Evolutionary conservation across 2,113 vertebrate genomes (phyloP).

Genomic region (Hyperopisus bebe): DNA sequence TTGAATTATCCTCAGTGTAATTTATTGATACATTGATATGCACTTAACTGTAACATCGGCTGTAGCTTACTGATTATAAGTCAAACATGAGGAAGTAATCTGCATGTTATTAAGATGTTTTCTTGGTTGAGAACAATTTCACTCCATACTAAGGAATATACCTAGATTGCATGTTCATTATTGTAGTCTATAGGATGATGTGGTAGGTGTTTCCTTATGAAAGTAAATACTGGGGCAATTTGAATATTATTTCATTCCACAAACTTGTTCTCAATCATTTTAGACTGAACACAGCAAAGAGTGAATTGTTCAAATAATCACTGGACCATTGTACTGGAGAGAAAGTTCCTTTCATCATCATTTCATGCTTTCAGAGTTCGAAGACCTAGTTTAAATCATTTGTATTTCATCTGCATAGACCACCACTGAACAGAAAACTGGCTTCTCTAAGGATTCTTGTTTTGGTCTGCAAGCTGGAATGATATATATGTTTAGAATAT

Average conservation of each 20-base stretch:
- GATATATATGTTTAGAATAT: background rate
- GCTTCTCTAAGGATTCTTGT: background rate
- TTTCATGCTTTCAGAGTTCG: background rate
- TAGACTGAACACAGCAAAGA: background rate
- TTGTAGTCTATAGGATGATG: background rate
- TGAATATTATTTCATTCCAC: background rate
- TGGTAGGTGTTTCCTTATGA: background rate
- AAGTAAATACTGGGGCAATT: background rate
- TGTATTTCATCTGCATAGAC: background rate
- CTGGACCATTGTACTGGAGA: background rate
- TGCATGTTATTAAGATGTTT: background rate
- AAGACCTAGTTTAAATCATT: background rate
- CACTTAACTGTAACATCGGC: background rate
- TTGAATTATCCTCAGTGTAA: background rate
- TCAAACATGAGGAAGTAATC: background rate
- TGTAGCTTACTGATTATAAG: background rate
- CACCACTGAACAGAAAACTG: background rate
- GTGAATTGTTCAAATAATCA: background rate
- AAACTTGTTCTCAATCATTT: background rate
- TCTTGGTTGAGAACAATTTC: background rate
- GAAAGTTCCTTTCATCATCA: background rate
- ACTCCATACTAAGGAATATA: background rate
- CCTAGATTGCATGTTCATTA: background rate
- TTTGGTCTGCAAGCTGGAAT: background rate
- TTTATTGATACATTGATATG: background rate